Percentiles rank a stretch among this genome's conserved stretches.
These are phyloP conservation scores for Tapirus indicus DNA, from an alignment of 2,797 vertebrate genomes.

Conservation along the genomic window DNA sequence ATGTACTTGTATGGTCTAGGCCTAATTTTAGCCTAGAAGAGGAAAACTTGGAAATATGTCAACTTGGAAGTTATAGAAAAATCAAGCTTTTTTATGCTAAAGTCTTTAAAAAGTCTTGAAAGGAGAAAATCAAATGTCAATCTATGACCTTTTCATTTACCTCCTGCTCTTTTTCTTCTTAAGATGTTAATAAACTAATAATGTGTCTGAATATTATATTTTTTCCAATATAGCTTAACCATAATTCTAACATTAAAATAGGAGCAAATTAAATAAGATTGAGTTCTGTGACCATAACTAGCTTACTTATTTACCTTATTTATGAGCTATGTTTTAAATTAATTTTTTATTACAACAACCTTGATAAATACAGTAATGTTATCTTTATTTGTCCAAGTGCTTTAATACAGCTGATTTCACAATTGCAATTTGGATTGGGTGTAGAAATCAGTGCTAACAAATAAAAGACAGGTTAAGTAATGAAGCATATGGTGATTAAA, in stretches of 20 bases:
- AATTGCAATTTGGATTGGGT: not conserved
- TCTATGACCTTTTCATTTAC: not conserved
- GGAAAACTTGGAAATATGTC: conserved; percentile 50
- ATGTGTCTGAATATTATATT: not conserved
- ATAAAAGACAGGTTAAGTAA: not conserved
- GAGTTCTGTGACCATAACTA: not conserved
- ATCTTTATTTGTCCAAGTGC: not conserved
- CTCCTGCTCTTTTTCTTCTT: conserved; percentile 8
- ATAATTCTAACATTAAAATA: conserved; percentile 52
- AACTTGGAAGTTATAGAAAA: conserved; percentile 33
- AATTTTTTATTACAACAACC: not conserved
- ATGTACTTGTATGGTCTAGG: not conserved
- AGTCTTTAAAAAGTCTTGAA: conserved; percentile 16
- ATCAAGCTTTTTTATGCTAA: not conserved
- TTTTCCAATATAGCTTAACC: conserved; percentile 17
- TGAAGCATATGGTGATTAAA: not conserved
- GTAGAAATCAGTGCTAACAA: not conserved
- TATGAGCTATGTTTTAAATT: not conserved
- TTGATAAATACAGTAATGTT: not conserved
- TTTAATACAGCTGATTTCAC: not conserved
- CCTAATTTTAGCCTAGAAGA: not conserved
- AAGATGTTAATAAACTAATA: conserved; percentile 23
- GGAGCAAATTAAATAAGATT: conserved; percentile 39
- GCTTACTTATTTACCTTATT: not conserved
- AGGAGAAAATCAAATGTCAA: conserved; percentile 51